phyloP scores from a whole-genome alignment of 2,888 invertebrate genomes.

The Xanthostigma xanthostigma region DNA sequence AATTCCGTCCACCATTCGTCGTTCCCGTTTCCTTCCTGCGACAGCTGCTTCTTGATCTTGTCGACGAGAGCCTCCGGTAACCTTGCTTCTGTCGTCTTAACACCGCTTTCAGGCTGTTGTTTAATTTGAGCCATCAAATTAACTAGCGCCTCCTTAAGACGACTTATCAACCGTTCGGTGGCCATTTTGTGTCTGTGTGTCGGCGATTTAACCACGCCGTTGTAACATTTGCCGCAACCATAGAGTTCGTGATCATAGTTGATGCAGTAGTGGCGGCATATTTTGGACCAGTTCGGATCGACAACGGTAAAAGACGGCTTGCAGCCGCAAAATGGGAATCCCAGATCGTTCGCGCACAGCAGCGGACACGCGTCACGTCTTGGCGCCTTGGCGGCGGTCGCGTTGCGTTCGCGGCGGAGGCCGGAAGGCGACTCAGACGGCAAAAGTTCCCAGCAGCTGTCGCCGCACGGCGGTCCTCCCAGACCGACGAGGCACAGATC shows the following conservation, averaged over 20 bases:
- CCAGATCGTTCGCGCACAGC: conserved; percentile 42
- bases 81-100: neutral
- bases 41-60: too few species aligned
- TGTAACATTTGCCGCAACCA: conserved; percentile 32
- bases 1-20: conserved; percentile 42
- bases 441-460: conserved; percentile 33
- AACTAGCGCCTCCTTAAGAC: conserved; percentile 1
- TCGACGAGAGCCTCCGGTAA: neutral
- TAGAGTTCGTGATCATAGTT: conserved; percentile 22
- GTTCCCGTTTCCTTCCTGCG: neutral
- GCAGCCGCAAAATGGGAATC: conserved; percentile 39
- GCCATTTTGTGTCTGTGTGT: conserved; percentile 1
- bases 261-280: conserved; percentile 37
- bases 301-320: conserved; percentile 11
- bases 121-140: conserved; percentile 1
- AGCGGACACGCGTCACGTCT: conserved; percentile 39
- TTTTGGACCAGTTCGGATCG: conserved; percentile 26
- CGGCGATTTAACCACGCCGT: conserved; percentile 16
- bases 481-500: conserved; percentile 29
- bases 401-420: conserved; percentile 12
- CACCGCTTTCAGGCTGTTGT: conserved; percentile 1
- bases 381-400: conserved; percentile 25
- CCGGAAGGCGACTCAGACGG: conserved; percentile 29
- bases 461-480: conserved; percentile 39
- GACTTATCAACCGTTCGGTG: conserved; percentile 7